A percentile compares a stretch with the other conserved stretches of the same genome.
Conservation (phyloP, 2,113 vertebrate species). For the Callithrix jacchus region DNA sequence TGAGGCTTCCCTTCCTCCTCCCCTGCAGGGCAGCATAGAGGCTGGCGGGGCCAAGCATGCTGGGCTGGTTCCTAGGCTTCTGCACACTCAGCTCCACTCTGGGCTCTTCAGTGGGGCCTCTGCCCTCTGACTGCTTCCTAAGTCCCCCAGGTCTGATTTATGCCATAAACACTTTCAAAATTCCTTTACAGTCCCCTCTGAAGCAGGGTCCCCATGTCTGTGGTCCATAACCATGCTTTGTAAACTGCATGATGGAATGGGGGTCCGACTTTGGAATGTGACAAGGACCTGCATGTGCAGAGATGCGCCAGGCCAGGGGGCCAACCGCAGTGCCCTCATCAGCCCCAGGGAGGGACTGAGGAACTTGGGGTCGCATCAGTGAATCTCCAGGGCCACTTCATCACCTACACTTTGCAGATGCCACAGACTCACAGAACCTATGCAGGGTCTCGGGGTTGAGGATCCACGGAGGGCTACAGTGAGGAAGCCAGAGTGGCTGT, state of each 20-base stretch:
- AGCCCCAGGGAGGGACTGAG: not conserved
- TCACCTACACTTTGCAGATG: not conserved
- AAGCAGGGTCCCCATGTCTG: not conserved
- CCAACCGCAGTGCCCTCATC: not conserved
- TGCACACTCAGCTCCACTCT: not conserved
- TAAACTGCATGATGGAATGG: not conserved
- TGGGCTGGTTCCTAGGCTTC: not conserved
- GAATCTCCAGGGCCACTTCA: not conserved
- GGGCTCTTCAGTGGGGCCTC: not conserved
- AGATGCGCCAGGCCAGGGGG: not conserved
- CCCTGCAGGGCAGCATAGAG: not conserved
- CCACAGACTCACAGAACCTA: not conserved
- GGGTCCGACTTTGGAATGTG: not conserved
- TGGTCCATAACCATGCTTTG: too few relatives aligned
- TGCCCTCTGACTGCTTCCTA: not conserved
- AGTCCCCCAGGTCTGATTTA: not conserved
- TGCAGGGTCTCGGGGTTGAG: not conserved
- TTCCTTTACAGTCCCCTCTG: not conserved
- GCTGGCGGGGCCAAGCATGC: not conserved
- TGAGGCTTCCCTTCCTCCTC: not conserved
- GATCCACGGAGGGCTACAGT: not conserved
- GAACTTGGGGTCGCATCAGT: not conserved
- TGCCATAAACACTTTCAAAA: not conserved
- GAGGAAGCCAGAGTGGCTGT: not conserved
- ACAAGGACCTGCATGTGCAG: not conserved